A percentile compares a stretch with the other conserved stretches of the same genome.
phyloP scores from a whole-genome alignment of 2,888 invertebrate genomes.

The Philopedon plagiatum region DNA sequence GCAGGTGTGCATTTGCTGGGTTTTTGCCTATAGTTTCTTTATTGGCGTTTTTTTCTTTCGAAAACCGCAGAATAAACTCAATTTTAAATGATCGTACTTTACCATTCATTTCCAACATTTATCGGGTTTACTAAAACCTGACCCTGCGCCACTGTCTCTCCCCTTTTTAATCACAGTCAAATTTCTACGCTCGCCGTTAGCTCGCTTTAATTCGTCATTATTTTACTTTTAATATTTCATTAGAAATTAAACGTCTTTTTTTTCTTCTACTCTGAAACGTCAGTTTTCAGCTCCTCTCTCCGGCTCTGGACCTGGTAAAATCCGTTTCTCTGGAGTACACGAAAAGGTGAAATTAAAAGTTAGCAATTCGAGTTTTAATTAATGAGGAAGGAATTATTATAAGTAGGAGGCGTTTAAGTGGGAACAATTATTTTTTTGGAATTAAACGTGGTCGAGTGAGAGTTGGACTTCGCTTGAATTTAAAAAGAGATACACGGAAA shows the following conservation, averaged over 20 bases:
- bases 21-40: too few relatives aligned
- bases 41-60: too few relatives aligned
- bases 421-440: slow-evolving; percentile 26
- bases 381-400: slow-evolving; percentile 38
- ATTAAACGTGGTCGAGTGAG: background rate
- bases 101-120: too few relatives aligned
- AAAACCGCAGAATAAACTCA: too few relatives aligned
- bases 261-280: slow-evolving; percentile 43
- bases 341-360: slow-evolving; percentile 46
- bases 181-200: slow-evolving; percentile 64
- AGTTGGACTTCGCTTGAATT: too few relatives aligned
- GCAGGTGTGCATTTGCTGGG: too few relatives aligned
- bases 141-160: slow-evolving; percentile 50
- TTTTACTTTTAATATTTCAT: slow-evolving; percentile 71
- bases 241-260: slow-evolving; percentile 59
- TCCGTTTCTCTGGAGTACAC: slow-evolving; percentile 12
- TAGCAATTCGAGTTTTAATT: slow-evolving; percentile 47
- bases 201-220: slow-evolving; percentile 70
- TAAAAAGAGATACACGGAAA: too few relatives aligned
- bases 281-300: slow-evolving; percentile 42
- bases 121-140: too few relatives aligned
- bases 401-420: slow-evolving; percentile 9
- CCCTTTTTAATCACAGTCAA: slow-evolving; percentile 65
- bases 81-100: too few relatives aligned
- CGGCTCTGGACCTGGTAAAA: slow-evolving; percentile 13